These are phyloP conservation scores for Drosophila pruinosa DNA, from an alignment of 1,140 invertebrate genomes.

Conservation along the genomic window DNA sequence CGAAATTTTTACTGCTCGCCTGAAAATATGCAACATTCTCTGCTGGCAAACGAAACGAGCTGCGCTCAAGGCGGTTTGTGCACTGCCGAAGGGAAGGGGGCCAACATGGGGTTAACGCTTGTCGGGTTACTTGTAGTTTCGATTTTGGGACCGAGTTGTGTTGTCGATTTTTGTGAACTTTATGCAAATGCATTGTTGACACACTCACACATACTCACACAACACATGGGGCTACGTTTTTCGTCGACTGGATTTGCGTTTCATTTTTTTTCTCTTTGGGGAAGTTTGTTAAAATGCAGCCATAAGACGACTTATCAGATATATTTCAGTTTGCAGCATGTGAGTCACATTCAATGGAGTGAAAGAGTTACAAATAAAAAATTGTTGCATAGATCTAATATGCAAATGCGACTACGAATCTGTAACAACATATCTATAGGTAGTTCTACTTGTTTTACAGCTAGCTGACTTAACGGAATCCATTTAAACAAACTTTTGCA, in stretches of 20 bases:
- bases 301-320: conserved; percentile 31
- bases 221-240: conserved; percentile 20
- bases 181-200: conserved; percentile 75
- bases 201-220: conserved; percentile 27
- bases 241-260: conserved; percentile 35
- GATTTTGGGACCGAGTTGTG: conserved; percentile 21
- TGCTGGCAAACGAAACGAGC: neutral
- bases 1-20: conserved; percentile 15
- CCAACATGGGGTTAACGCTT: conserved; percentile 9
- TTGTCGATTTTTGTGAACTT: conserved; percentile 50
- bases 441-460: neutral
- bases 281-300: conserved; percentile 16
- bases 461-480: neutral
- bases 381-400: conserved; percentile 1
- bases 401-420: conserved; percentile 17
- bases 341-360: conserved; percentile 27
- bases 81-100: neutral
- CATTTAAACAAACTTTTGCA: neutral
- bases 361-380: conserved; percentile 29
- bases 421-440: neutral
- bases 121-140: conserved; percentile 36
- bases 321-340: conserved; percentile 24
- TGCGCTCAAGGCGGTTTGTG: neutral
- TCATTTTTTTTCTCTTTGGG: neutral
- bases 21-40: conserved; percentile 53